A percentile compares a stretch with the other conserved stretches of the same genome.
Conservation (phyloP, 2,888 invertebrate genomes). For the Galerucella nymphaeae region DNA sequence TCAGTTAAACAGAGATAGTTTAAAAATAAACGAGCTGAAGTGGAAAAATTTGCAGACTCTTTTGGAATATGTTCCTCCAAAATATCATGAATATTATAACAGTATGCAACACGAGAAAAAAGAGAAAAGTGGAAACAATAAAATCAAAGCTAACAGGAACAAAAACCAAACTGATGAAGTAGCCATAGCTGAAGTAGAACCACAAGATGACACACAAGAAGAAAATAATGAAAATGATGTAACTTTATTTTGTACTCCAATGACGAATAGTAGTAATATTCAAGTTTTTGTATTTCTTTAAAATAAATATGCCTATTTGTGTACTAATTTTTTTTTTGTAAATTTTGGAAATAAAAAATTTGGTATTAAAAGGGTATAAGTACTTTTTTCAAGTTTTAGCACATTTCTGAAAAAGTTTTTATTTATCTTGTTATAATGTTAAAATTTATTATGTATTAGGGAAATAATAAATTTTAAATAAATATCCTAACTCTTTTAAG, state of each 20-base stretch:
- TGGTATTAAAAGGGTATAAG: too few relatives aligned
- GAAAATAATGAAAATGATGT: conserved; percentile 14
- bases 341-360: too few relatives aligned
- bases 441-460: too few relatives aligned
- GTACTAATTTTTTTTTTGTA: too few relatives aligned
- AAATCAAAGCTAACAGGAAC: conserved; percentile 13
- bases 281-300: too few relatives aligned
- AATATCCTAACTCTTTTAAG: background rate
- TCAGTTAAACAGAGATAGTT: too few relatives aligned
- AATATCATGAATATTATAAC: background rate
- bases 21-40: too few relatives aligned
- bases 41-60: background rate
- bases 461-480: conserved; percentile 5
- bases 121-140: conserved; percentile 13
- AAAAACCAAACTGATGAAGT: conserved; percentile 13
- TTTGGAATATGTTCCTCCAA: background rate
- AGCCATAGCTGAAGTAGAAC: too few relatives aligned
- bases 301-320: too few relatives aligned
- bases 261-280: too few relatives aligned
- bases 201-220: conserved; percentile 12
- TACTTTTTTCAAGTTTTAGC: too few relatives aligned
- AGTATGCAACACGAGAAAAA: conserved; percentile 12
- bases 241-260: conserved; percentile 10
- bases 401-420: conserved; percentile 11
- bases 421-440: conserved; percentile 5